Evolutionary conservation across 2,888 invertebrate species (phyloP).

Genomic region (Xylophagus ater): DNA sequence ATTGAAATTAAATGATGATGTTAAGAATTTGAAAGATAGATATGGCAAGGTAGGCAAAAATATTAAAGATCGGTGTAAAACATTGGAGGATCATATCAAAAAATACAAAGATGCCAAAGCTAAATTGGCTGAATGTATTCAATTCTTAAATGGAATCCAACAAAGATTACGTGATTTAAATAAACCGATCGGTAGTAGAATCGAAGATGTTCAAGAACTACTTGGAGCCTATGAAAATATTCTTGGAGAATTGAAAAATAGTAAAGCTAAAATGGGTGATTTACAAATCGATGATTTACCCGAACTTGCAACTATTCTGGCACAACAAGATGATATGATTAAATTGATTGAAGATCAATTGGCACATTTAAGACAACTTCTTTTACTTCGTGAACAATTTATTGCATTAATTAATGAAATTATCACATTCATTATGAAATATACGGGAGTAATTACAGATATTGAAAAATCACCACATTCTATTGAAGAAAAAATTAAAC

Average conservation of each 20-base stretch:
- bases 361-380: conserved; percentile 62
- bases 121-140: conserved; percentile 65
- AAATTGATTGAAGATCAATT: conserved; percentile 78
- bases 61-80: conserved; percentile 63
- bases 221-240: conserved; percentile 68
- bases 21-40: conserved; percentile 67
- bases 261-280: conserved; percentile 65
- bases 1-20: conserved; percentile 66
- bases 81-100: conserved; percentile 64
- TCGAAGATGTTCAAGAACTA: conserved; percentile 81
- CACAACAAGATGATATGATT: conserved; percentile 77
- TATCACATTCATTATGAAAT: conserved; percentile 74
- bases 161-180: conserved; percentile 70
- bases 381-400: conserved; percentile 78
- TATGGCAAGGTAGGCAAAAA: conserved; percentile 61
- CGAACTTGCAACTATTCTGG: conserved; percentile 65
- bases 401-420: conserved; percentile 78
- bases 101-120: conserved; percentile 72
- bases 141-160: conserved; percentile 72
- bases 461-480: conserved; percentile 75
- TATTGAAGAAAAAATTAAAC: conserved; percentile 75
- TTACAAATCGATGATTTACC: conserved; percentile 65
- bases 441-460: conserved; percentile 72
- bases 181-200: conserved; percentile 75
- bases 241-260: conserved; percentile 62